A percentile compares a stretch with the other conserved stretches of the same genome.
phyloP scores from a whole-genome alignment of 1,140 invertebrate species.

The Capitella teleta region DNA sequence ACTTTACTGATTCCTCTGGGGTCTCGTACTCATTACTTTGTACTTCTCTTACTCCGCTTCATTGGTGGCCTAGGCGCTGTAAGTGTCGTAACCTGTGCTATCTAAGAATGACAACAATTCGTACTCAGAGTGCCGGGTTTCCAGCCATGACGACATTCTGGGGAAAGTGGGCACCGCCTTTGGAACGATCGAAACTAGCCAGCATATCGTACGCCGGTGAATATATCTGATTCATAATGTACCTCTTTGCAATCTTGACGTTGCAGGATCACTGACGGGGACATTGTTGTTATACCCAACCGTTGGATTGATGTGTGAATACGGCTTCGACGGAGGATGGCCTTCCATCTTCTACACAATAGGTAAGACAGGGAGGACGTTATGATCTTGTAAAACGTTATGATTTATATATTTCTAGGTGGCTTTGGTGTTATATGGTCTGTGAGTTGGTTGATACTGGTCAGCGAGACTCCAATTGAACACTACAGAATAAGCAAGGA shows the following conservation, averaged over 20 bases:
- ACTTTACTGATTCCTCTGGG: conserved; percentile 31
- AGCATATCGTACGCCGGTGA: conserved; percentile 17
- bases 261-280: conserved; percentile 26
- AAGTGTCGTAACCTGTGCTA: conserved; percentile 18
- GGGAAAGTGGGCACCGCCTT: conserved; percentile 19
- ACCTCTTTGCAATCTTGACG: background rate
- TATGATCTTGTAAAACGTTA: background rate
- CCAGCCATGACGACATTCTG: conserved; percentile 15
- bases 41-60: conserved; percentile 29
- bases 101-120: background rate
- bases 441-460: background rate
- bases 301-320: conserved; percentile 25
- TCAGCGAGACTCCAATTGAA: background rate
- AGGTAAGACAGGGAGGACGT: conserved; percentile 45
- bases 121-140: conserved; percentile 14
- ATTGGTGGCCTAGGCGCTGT: conserved; percentile 30
- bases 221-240: background rate
- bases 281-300: conserved; percentile 38
- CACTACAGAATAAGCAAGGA: background rate
- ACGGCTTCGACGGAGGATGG: conserved; percentile 54
- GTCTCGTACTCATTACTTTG: conserved; percentile 21
- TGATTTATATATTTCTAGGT: background rate
- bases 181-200: conserved; percentile 16
- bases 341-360: conserved; percentile 77
- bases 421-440: background rate